Conservation (phyloP, 2,888 invertebrate species). For the Magallana nippona region DNA sequence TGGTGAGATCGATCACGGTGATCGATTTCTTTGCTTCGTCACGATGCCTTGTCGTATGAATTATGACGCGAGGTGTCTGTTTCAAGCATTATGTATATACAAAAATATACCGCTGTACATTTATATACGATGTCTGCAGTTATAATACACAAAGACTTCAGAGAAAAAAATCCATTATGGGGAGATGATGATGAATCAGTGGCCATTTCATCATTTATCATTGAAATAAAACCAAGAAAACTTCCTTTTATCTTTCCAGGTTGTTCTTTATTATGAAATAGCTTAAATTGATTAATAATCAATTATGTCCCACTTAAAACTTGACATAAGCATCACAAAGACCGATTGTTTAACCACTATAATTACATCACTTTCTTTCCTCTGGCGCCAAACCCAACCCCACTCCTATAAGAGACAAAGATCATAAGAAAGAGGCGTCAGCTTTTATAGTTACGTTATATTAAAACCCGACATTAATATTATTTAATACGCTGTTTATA, state of each 20-base stretch:
- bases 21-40: conserved; percentile 23
- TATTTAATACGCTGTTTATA: conserved; percentile 19
- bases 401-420: neutral
- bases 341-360: conserved; percentile 20
- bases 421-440: neutral
- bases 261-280: conserved; percentile 1
- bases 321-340: conserved; percentile 24
- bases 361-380: neutral
- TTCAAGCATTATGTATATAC: neutral
- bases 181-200: conserved; percentile 24
- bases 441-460: neutral
- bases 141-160: conserved; percentile 3
- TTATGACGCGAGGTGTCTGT: conserved; percentile 22
- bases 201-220: conserved; percentile 3
- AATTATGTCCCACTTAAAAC: conserved; percentile 16
- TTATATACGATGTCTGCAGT: neutral
- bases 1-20: conserved; percentile 21
- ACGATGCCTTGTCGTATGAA: conserved; percentile 28
- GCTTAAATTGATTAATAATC: conserved; percentile 26
- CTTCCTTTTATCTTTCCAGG: neutral
- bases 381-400: conserved; percentile 21
- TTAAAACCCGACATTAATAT: conserved; percentile 14
- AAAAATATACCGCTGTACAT: conserved; percentile 8
- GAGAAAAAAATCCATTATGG: conserved; percentile 21
- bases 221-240: conserved; percentile 21